These are phyloP conservation scores for Trichomycterus rosablanca DNA, from an alignment of 2,113 vertebrate species.

Conservation along the genomic window DNA sequence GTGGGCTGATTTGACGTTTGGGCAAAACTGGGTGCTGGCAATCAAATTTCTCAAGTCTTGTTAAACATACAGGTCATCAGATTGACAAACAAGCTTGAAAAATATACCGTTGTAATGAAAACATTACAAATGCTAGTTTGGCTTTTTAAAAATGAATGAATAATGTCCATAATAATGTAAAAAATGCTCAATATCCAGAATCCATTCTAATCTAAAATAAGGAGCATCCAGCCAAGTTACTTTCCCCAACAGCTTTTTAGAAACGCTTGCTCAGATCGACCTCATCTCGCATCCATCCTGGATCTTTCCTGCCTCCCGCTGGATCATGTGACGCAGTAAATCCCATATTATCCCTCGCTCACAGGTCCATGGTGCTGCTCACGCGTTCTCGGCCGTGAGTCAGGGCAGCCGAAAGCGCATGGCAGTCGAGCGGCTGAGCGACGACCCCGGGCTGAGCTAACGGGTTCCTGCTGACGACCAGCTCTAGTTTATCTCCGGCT, in stretches of 20 bases:
- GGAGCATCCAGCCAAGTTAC: no score
- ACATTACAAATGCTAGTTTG: neutral
- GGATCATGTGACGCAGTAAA: neutral
- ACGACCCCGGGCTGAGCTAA: conserved; percentile 54
- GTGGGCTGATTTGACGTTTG: neutral
- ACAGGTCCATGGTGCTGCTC: conserved; percentile 42
- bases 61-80: neutral
- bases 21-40: neutral
- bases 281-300: no score
- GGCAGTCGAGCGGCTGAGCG: conserved; percentile 25
- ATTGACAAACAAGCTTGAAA: conserved; percentile 7
- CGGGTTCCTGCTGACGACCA: conserved; percentile 88
- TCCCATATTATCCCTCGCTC: neutral
- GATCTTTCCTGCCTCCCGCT: neutral
- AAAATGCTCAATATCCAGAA: neutral
- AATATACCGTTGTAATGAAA: conserved; percentile 17
- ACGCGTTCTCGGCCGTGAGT: conserved; percentile 25
- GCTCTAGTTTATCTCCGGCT: conserved; percentile 84
- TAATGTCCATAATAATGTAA: conserved; percentile 11
- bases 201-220: no score
- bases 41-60: neutral
- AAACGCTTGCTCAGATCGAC: no score
- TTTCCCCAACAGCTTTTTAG: no score
- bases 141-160: neutral
- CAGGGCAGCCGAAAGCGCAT: conserved; percentile 36